Conservation (phyloP, 2,888 invertebrate genomes). For the Agrotis clavis region DNA sequence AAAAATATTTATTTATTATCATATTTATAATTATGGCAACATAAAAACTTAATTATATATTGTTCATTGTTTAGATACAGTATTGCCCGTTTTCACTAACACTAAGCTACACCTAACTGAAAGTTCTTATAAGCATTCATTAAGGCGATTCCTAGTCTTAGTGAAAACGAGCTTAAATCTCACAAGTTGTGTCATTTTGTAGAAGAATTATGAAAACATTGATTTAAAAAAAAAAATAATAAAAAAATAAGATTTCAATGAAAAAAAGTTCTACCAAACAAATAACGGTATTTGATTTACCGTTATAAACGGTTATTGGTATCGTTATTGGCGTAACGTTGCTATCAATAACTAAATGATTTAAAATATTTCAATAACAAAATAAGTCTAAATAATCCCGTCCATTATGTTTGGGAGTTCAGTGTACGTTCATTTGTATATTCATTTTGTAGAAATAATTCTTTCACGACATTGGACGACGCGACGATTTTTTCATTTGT, state of each 20-base stretch:
- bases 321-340: constrained; percentile 76
- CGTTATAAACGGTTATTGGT: constrained; percentile 4
- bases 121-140: neutral
- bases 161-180: neutral
- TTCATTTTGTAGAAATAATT: no score
- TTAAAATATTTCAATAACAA: neutral
- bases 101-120: neutral
- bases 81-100: neutral
- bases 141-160: neutral
- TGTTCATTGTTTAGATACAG: constrained; percentile 35
- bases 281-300: constrained; percentile 4
- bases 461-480: no score
- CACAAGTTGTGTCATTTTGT: constrained; percentile 27
- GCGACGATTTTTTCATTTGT: no score
- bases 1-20: constrained; percentile 57
- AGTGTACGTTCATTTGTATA: no score
- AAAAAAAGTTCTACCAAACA: neutral
- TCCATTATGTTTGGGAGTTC: no score
- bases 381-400: no score
- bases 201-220: neutral
- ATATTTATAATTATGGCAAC: constrained; percentile 69
- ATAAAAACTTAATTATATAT: constrained; percentile 56
- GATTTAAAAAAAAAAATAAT: no score
- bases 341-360: constrained; percentile 76
- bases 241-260: constrained; percentile 2